A percentile compares a stretch with the other conserved stretches of the same genome.
Evolutionary conservation across 2,888 invertebrate species (phyloP).

Genomic region (Saturnia japonica): DNA sequence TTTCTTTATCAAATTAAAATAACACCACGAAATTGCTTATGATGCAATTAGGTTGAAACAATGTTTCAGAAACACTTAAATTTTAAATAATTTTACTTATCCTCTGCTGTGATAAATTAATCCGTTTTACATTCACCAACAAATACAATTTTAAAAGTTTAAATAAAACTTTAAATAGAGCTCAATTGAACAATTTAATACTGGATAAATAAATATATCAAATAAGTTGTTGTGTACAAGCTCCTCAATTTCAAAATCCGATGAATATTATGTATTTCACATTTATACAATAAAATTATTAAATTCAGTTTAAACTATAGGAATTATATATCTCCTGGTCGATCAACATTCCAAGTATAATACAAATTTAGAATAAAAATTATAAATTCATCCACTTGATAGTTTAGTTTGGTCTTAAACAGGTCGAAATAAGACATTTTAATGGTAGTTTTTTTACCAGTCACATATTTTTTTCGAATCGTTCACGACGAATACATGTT

Average conservation of each 20-base stretch:
- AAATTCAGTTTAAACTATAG: constrained; percentile 16
- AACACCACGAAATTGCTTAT: not conserved
- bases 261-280: constrained; percentile 12
- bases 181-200: constrained; percentile 36
- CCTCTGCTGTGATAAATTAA: not conserved
- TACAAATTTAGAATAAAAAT: constrained; percentile 8
- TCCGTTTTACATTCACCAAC: constrained; percentile 1
- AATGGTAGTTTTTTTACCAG: not conserved
- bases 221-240: constrained; percentile 34
- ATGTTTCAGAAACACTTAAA: not conserved
- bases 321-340: not conserved
- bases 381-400: constrained; percentile 7
- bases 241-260: constrained; percentile 24
- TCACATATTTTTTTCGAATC: not conserved
- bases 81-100: not conserved
- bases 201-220: constrained; percentile 34
- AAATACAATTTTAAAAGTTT: constrained; percentile 11
- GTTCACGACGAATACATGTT: constrained; percentile 30
- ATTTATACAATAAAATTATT: constrained; percentile 15
- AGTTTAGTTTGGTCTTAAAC: not conserved
- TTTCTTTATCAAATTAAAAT: not conserved
- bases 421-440: constrained; percentile 1
- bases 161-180: constrained; percentile 16
- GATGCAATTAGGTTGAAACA: not conserved
- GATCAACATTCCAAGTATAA: not conserved